Percentiles rank a stretch among this genome's conserved stretches.
These are phyloP conservation scores for Entomobrya proxima DNA, from an alignment of 2,888 invertebrate genomes.

Conservation along the genomic window DNA sequence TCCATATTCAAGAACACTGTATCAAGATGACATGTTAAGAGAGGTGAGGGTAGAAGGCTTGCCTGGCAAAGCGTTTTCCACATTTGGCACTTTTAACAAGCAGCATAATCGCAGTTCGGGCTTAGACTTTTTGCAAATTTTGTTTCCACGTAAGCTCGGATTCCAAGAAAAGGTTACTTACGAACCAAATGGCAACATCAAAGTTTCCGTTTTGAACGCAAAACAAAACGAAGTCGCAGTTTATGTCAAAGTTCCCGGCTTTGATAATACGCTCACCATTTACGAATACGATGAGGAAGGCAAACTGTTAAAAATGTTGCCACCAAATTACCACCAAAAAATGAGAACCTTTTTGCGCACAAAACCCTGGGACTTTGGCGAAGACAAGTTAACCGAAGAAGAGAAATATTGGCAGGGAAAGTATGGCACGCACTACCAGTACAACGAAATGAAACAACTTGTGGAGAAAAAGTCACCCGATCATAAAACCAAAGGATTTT, in stretches of 20 bases:
- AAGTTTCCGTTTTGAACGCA: slow-evolving; percentile 10
- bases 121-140: slow-evolving; percentile 1
- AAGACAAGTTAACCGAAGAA: background rate
- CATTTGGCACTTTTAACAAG: background rate
- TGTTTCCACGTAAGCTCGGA: background rate
- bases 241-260: slow-evolving; percentile 16
- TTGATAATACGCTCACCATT: slow-evolving; percentile 33
- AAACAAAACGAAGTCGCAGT: slow-evolving; percentile 25
- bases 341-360: slow-evolving; percentile 34
- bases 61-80: slow-evolving; percentile 31
- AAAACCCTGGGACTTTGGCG: background rate
- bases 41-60: background rate
- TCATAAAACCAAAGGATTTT: background rate
- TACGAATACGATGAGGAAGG: slow-evolving; percentile 67
- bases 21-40: background rate
- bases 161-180: background rate
- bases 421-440: background rate
- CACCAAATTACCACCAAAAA: slow-evolving; percentile 71
- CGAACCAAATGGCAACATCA: background rate
- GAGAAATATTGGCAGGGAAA: background rate
- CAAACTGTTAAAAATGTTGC: slow-evolving; percentile 66
- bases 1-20: slow-evolving; percentile 29
- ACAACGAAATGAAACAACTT: background rate
- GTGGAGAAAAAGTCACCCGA: slow-evolving; percentile 28
- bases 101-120: background rate